Conservation (phyloP, 1,140 invertebrate species). For the Gonioctena quinquepunctata region DNA sequence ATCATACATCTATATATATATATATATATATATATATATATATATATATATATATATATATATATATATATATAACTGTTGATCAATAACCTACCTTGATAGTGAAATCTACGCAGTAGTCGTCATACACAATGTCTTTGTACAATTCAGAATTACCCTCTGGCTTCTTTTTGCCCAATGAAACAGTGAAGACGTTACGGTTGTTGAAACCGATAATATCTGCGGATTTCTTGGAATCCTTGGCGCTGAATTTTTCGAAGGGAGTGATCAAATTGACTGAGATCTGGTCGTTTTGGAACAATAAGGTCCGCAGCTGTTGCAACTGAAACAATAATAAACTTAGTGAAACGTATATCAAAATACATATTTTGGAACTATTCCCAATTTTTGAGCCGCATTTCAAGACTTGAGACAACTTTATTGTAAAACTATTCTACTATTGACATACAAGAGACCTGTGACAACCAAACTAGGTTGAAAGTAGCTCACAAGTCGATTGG, state of each 20-base stretch:
- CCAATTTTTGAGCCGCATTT: too few relatives aligned
- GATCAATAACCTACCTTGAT: constrained; percentile 58
- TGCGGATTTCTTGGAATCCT: constrained; percentile 53
- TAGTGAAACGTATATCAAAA: too few relatives aligned
- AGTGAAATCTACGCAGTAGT: constrained; percentile 63
- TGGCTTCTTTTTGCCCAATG: constrained; percentile 64
- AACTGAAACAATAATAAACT: constrained; percentile 49
- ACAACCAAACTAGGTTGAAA: too few relatives aligned
- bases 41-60: too few relatives aligned
- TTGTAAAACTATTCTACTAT: too few relatives aligned
- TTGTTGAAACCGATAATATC: constrained; percentile 62
- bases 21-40: too few relatives aligned
- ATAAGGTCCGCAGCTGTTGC: constrained; percentile 56
- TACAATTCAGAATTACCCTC: constrained; percentile 58
- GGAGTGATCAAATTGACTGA: constrained; percentile 46
- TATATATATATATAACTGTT: too few relatives aligned
- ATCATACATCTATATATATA: too few relatives aligned
- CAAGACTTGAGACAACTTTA: too few relatives aligned
- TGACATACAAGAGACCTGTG: too few relatives aligned
- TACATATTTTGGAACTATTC: too few relatives aligned
- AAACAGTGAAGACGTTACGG: constrained; percentile 60
- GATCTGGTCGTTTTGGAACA: constrained; percentile 41
- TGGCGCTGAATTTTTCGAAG: constrained; percentile 35
- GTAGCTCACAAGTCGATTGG: too few relatives aligned
- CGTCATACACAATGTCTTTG: constrained; percentile 58